Evolutionary conservation across 2,113 vertebrate genomes (phyloP), one percentile per base, ranked within the genome.

Genomic region (Microtus oregoni): DNA sequence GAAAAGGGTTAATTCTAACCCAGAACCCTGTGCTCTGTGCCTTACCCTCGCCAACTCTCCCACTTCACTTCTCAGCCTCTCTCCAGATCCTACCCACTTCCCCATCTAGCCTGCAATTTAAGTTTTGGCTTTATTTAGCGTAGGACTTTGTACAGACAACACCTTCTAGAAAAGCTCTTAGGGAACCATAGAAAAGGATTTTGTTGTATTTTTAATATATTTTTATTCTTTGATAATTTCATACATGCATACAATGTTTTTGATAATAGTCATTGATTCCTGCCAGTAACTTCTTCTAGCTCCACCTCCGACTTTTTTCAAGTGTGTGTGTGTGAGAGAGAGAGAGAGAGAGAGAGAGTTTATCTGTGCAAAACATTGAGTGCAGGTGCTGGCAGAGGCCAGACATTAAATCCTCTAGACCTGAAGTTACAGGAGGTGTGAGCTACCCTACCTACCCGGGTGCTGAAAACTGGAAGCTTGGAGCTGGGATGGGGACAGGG

Each of bases 1-100:
- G 70, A 44, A 30, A 89, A 77, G 44, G 30, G 61, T 68, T 86
- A 75, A 68, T 95, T 92, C 95, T 78, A 91, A 92, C 68, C 30
- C 32, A 35, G 13, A 92, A 85, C 72, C 83, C 55, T 65, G 72
- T 50, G 17, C 55, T 78, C 3, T 94, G 44, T 92, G 52, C 94
- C 78, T 97, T 70, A 75, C 15, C 81, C 30, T 67, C 75, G 68
- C 5, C 70, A 63, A 63, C 30, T 35, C 92, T 94, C 38, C 70
- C 83, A 86, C 8, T 20, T 88, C 61, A 87, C 61, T 35, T 91
- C 65, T 76, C 35, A 72, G 22, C 30, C 20, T 65, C 85, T 88
- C 41, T n/a, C 70, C 58, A 70, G 5, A 35, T 52, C 50, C 26
- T 73, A 75, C 35, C 38, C 86, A 77, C 61, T 15, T 63, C 30